phyloP scores from a whole-genome alignment of 2,113 vertebrate species.

The Petaurus breviceps region DNA sequence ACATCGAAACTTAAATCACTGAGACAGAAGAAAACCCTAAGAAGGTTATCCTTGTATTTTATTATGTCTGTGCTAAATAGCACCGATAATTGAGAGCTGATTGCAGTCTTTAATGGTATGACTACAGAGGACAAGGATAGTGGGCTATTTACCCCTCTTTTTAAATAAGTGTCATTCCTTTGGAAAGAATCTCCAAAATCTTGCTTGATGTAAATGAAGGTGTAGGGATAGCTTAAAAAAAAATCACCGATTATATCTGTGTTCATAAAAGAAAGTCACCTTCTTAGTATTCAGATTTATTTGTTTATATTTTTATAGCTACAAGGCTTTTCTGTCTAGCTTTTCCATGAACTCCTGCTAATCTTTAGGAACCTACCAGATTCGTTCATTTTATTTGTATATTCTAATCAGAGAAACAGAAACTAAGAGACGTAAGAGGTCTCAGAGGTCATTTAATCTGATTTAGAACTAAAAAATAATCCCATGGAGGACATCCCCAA shows the following conservation, averaged over 20 bases:
- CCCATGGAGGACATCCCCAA: background rate
- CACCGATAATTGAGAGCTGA: background rate
- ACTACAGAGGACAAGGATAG: background rate
- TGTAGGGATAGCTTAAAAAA: background rate
- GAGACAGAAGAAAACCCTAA: background rate
- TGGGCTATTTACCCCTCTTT: background rate
- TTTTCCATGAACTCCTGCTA: slow-evolving; percentile 4
- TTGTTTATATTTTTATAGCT: slow-evolving; percentile 24
- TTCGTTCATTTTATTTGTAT: background rate
- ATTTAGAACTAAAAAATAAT: background rate
- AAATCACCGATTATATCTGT: background rate
- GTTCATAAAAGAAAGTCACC: background rate
- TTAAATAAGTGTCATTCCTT: background rate
- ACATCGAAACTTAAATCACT: slow-evolving; percentile 3
- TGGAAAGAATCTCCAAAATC: background rate
- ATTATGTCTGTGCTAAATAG: background rate
- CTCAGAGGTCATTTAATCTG: background rate
- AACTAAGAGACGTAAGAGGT: background rate
- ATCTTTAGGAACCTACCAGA: slow-evolving; percentile 23
- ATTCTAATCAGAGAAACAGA: background rate
- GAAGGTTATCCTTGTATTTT: slow-evolving; percentile 38
- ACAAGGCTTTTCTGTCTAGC: slow-evolving; percentile 18
- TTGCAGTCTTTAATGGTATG: no score
- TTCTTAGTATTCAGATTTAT: background rate
- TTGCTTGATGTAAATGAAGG: background rate